Evolutionary conservation across 2,113 vertebrate species (phyloP).

Genomic region (Sorex fumeus): DNA sequence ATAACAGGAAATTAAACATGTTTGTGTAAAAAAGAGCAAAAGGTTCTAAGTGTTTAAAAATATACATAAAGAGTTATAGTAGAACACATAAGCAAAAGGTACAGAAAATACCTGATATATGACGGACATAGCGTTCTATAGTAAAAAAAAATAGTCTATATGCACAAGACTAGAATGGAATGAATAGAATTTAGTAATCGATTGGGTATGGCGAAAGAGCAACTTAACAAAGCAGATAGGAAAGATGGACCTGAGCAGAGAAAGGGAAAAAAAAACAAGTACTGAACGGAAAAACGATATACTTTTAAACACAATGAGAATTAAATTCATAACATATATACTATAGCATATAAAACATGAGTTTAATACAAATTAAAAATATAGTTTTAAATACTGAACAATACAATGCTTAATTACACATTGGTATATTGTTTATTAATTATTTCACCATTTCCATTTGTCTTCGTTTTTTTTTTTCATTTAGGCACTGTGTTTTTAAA

Average conservation of each 20-base stretch:
- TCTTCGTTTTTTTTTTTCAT: background rate
- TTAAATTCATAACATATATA: background rate
- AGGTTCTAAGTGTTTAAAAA: background rate
- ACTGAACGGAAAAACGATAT: background rate
- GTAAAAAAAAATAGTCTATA: background rate
- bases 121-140: too few relatives aligned
- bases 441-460: constrained; percentile 29
- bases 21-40: background rate
- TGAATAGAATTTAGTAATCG: background rate
- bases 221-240: background rate
- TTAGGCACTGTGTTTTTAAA: too few relatives aligned
- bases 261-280: constrained; percentile 23
- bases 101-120: background rate
- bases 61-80: background rate
- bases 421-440: background rate
- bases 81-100: background rate
- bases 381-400: background rate
- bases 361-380: background rate
- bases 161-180: background rate
- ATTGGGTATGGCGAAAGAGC: background rate
- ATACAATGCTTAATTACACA: constrained; percentile 23
- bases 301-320: constrained; percentile 5
- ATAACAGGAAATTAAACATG: constrained; percentile 5
- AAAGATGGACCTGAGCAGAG: background rate
- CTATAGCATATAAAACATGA: background rate